phyloP scores from a whole-genome alignment of 2,888 invertebrate species.

The Conomelus anceps region DNA sequence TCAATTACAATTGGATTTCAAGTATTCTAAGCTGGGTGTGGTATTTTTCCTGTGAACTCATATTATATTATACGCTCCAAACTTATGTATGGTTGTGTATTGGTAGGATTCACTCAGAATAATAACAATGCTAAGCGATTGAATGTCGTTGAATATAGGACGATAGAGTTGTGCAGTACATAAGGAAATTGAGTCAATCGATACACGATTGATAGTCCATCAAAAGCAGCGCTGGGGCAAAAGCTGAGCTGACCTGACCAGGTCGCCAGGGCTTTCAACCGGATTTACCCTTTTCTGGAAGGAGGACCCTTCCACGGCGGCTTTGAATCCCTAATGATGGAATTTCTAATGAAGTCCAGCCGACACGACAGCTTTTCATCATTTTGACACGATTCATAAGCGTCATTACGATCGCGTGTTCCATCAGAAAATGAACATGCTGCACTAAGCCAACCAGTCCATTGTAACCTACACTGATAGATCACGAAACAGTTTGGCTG shows the following conservation, averaged over 20 bases:
- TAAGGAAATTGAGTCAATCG: background rate
- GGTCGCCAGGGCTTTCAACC: background rate
- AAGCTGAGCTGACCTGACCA: background rate
- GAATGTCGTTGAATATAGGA: too few species aligned
- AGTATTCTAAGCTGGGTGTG: too few species aligned
- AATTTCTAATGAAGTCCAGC: background rate
- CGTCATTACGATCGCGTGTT: background rate
- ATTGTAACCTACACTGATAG: background rate
- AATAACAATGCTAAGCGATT: too few species aligned
- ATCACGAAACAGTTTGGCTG: background rate
- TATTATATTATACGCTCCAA: too few species aligned
- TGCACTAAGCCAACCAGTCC: too few species aligned
- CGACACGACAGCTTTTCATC: background rate
- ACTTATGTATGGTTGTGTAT: too few species aligned
- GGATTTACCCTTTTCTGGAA: background rate
- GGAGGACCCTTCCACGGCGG: too few species aligned
- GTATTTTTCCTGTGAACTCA: too few species aligned
- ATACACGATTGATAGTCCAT: background rate
- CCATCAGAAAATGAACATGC: background rate
- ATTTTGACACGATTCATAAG: background rate
- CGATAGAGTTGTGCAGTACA: background rate
- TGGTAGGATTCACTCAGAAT: too few species aligned
- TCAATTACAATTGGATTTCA: too few species aligned
- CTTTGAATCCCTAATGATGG: background rate
- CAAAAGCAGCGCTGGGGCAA: background rate